These are phyloP conservation scores for Meloe dianella DNA, from an alignment of 2,888 invertebrate genomes.

Conservation along the genomic window DNA sequence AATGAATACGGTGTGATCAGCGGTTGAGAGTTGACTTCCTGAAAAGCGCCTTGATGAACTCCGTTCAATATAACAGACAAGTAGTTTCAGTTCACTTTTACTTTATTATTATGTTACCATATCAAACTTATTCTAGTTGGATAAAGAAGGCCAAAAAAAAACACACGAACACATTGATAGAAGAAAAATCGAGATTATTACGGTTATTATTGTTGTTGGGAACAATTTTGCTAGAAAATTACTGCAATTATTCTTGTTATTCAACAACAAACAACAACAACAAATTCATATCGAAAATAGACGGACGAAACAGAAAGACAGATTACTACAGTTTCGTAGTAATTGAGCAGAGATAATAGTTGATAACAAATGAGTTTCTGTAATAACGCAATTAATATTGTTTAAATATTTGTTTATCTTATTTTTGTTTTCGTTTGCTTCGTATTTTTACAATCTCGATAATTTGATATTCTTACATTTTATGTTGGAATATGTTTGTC, in stretches of 20 bases:
- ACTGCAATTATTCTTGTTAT: slow-evolving; percentile 2
- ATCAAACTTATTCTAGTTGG: not conserved
- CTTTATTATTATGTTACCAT: slow-evolving; percentile 38
- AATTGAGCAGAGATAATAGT: not conserved
- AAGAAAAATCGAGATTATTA: not conserved
- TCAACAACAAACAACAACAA: not conserved
- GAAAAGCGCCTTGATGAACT: slow-evolving; percentile 53
- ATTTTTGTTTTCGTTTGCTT: not conserved
- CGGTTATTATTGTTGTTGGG: not conserved
- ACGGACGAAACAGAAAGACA: not conserved
- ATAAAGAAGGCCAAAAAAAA: not conserved
- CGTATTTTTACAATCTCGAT: not conserved
- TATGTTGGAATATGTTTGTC: not conserved
- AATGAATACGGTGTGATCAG: slow-evolving; percentile 51
- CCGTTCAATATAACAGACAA: slow-evolving; percentile 51
- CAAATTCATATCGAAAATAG: not conserved
- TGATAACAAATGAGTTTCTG: not conserved
- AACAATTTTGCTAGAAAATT: not conserved
- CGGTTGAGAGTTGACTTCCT: slow-evolving; percentile 49
- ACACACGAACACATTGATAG: not conserved
- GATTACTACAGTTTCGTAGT: not conserved
- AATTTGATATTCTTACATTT: not conserved
- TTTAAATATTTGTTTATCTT: not conserved
- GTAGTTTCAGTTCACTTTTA: slow-evolving; percentile 44
- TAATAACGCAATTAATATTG: slow-evolving; percentile 3